phyloP scores from a whole-genome alignment of 2,888 invertebrate genomes.

The Formica aserva region DNA sequence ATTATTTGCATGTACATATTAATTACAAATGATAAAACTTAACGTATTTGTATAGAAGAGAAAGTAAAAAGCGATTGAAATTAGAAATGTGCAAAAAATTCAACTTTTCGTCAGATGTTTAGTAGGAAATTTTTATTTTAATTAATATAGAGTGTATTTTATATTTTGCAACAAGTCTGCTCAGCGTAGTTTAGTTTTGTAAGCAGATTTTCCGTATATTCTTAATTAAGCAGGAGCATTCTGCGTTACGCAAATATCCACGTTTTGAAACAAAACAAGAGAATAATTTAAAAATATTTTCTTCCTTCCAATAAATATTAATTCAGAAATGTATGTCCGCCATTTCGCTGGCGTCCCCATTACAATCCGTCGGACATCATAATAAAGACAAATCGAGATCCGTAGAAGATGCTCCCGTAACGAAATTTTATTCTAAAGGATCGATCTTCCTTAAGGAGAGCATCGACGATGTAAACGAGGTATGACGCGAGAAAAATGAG shows the following conservation, averaged over 20 bases:
- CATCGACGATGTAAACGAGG: slow-evolving; percentile 68
- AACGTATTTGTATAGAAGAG: neutral
- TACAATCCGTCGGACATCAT: slow-evolving; percentile 46
- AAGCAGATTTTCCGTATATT: slow-evolving; percentile 27
- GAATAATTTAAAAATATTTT: slow-evolving; percentile 37
- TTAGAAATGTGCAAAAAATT: neutral
- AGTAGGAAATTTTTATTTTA: slow-evolving; percentile 21
- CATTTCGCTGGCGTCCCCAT: slow-evolving; percentile 27
- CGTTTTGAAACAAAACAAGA: neutral
- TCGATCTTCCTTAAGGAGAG: slow-evolving; percentile 66
- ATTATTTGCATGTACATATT: neutral
- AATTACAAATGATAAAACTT: neutral
- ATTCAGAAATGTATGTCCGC: slow-evolving; percentile 37
- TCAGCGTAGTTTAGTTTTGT: neutral
- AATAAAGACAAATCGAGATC: slow-evolving; percentile 65
- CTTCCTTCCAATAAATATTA: slow-evolving; percentile 31
- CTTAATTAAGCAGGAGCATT: slow-evolving; percentile 35
- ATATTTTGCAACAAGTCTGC: neutral
- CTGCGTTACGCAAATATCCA: neutral
- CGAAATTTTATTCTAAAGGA: slow-evolving; percentile 64
- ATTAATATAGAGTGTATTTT: slow-evolving; percentile 28
- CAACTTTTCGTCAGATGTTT: slow-evolving; percentile 8
- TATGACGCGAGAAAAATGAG: slow-evolving; percentile 64
- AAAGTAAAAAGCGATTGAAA: neutral
- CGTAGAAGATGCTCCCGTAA: slow-evolving; percentile 54